phyloP scores from a whole-genome alignment of 2,888 invertebrate species.

The Drosophila yooni region DNA sequence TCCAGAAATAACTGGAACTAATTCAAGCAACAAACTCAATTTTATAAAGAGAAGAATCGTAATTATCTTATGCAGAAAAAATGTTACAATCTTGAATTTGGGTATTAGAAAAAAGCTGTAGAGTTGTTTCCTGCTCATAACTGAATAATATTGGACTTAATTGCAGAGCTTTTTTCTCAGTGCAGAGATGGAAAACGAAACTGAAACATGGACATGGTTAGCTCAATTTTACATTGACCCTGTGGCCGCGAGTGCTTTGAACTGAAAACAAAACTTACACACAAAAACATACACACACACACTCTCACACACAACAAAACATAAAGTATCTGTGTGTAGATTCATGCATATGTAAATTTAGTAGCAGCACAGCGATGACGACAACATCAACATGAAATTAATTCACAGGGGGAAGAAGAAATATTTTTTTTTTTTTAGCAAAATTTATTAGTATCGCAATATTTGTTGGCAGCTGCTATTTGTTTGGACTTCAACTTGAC shows the following conservation, averaged over 20 bases:
- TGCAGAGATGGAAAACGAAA: slow-evolving; percentile 35
- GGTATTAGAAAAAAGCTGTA: neutral
- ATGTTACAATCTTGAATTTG: neutral
- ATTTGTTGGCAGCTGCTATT: slow-evolving; percentile 37
- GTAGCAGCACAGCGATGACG: slow-evolving; percentile 51
- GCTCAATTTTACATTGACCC: slow-evolving; percentile 66
- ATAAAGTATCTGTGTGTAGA: slow-evolving; percentile 16
- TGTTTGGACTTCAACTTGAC: slow-evolving; percentile 61
- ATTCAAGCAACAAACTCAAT: neutral
- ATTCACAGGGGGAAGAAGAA: slow-evolving; percentile 2
- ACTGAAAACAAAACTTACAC: slow-evolving; percentile 58
- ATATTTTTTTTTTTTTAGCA: slow-evolving; percentile 16
- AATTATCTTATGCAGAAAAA: neutral
- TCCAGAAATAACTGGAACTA: neutral
- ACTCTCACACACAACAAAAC: slow-evolving; percentile 12
- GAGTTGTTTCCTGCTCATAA: neutral
- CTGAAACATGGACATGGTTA: slow-evolving; percentile 53
- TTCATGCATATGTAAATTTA: slow-evolving; percentile 40
- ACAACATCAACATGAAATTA: slow-evolving; percentile 42
- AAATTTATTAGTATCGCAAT: slow-evolving; percentile 51
- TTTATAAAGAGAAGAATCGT: neutral
- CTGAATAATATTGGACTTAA: neutral
- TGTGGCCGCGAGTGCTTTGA: slow-evolving; percentile 66
- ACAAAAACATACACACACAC: slow-evolving; percentile 7
- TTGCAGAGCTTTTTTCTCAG: neutral